Percentiles rank a stretch among this genome's conserved stretches.
Conservation (phyloP, 92 coral and sea anemone species). For the Phenganax subtilis region DNA sequence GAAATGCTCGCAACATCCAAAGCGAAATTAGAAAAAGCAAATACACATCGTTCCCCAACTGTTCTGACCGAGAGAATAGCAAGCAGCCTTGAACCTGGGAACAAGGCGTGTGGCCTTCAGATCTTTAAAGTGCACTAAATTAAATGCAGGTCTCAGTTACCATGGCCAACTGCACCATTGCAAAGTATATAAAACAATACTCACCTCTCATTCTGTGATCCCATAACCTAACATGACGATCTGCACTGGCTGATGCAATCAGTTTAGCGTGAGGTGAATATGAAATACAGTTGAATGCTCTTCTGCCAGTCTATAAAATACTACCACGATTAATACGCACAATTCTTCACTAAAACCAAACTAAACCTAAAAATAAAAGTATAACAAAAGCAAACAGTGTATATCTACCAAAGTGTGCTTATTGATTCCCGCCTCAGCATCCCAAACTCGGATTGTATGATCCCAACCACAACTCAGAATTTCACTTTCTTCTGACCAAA, state of each 20-base stretch:
- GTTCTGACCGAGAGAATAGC: too few relatives aligned
- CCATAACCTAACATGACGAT: conserved; percentile 88
- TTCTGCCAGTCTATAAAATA: conserved; percentile 76
- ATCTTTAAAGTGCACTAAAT: not conserved
- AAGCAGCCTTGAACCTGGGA: not conserved
- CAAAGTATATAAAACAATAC: not conserved
- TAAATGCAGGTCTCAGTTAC: not conserved
- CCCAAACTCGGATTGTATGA: conserved; percentile 91
- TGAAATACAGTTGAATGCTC: conserved; percentile 77
- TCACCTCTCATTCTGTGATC: conserved; percentile 82
- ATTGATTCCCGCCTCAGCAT: conserved; percentile 70
- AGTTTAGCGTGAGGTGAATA: conserved; percentile 72
- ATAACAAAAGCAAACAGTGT: not conserved
- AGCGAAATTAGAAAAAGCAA: too few relatives aligned
- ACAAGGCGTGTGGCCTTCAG: not conserved
- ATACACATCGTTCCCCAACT: too few relatives aligned
- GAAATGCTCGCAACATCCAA: too few relatives aligned
- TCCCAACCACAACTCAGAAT: conserved; percentile 96
- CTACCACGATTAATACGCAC: conserved; percentile 2
- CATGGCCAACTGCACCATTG: not conserved
- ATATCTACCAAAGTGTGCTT: conserved; percentile 79
- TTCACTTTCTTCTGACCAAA: conserved; percentile 66
- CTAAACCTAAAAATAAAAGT: not conserved
- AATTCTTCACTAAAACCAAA: not conserved
- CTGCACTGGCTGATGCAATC: conserved; percentile 85